phyloP scores from a whole-genome alignment of 2,888 invertebrate species.

The Arctia plantaginis region DNA sequence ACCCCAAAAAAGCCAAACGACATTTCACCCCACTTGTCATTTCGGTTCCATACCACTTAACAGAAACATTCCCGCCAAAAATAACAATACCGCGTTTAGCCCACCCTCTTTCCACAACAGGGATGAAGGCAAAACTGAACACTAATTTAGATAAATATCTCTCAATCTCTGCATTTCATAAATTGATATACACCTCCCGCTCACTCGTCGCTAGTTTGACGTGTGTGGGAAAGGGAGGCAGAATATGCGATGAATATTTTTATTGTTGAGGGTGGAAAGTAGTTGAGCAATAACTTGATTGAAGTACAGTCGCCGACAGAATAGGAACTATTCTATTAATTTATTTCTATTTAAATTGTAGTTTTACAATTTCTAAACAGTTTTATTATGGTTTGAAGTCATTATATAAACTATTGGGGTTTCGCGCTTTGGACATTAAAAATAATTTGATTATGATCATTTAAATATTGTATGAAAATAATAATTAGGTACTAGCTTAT shows the following conservation, averaged over 20 bases:
- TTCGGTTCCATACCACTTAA: conserved; percentile 43
- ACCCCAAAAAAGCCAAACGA: conserved; percentile 20
- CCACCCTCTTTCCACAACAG: conserved; percentile 30
- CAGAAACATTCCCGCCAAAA: conserved; percentile 43
- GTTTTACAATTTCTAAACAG: background rate
- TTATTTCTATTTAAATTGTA: background rate
- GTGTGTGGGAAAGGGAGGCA: conserved; percentile 32
- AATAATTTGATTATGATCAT: too few species aligned
- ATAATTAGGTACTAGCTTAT: too few species aligned
- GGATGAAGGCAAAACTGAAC: conserved; percentile 43
- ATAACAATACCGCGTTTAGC: conserved; percentile 41
- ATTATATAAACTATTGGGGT: too few species aligned
- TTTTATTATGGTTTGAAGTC: too few species aligned
- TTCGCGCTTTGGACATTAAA: too few species aligned
- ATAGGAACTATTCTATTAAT: background rate
- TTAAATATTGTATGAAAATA: too few species aligned
- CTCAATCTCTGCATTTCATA: conserved; percentile 51
- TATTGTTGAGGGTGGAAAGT: conserved; percentile 54
- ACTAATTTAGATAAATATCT: conserved; percentile 58
- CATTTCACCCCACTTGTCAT: conserved; percentile 25
- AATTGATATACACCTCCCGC: conserved; percentile 45
- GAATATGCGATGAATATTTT: conserved; percentile 56
- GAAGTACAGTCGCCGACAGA: conserved; percentile 34
- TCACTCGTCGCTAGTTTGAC: conserved; percentile 17
- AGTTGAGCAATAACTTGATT: conserved; percentile 51